Percentiles rank a stretch among this genome's conserved stretches.
phyloP scores from a whole-genome alignment of 2,888 invertebrate genomes.

The Lissonota sp. region DNA sequence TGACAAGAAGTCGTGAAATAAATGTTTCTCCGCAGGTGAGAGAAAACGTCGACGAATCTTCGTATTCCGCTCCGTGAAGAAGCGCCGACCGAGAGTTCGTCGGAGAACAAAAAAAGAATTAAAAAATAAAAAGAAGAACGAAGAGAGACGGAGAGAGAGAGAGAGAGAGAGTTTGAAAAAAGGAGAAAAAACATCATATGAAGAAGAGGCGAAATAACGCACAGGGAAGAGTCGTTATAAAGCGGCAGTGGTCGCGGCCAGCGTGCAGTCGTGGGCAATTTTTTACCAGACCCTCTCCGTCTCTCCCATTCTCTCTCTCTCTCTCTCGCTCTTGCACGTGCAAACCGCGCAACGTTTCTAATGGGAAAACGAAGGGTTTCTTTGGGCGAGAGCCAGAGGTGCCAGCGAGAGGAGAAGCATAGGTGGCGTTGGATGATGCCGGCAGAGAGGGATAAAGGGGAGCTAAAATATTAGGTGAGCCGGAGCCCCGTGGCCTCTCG shows the following conservation, averaged over 20 bases:
- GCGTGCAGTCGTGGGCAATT: constrained; percentile 60
- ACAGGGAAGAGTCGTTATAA: constrained; percentile 59
- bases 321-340: background rate
- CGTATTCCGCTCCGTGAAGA: constrained; percentile 40
- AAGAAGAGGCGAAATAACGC: constrained; percentile 61
- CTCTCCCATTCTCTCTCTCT: constrained; percentile 16
- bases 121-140: constrained; percentile 12
- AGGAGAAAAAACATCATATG: constrained; percentile 49
- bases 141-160: constrained; percentile 20
- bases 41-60: constrained; percentile 62
- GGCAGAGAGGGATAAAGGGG: constrained; percentile 49
- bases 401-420: constrained; percentile 17
- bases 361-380: constrained; percentile 33
- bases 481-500: constrained; percentile 69
- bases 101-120: background rate
- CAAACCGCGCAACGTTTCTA: constrained; percentile 51
- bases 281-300: constrained; percentile 43
- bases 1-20: constrained; percentile 60
- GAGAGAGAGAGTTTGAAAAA: constrained; percentile 38
- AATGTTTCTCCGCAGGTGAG: constrained; percentile 60
- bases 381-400: constrained; percentile 34
- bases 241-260: constrained; percentile 51
- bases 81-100: constrained; percentile 39
- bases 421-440: constrained; percentile 21
- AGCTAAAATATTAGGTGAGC: constrained; percentile 74